These are phyloP conservation scores for Xanthostigma xanthostigma DNA, from an alignment of 2,888 invertebrate species.

Conservation along the genomic window DNA sequence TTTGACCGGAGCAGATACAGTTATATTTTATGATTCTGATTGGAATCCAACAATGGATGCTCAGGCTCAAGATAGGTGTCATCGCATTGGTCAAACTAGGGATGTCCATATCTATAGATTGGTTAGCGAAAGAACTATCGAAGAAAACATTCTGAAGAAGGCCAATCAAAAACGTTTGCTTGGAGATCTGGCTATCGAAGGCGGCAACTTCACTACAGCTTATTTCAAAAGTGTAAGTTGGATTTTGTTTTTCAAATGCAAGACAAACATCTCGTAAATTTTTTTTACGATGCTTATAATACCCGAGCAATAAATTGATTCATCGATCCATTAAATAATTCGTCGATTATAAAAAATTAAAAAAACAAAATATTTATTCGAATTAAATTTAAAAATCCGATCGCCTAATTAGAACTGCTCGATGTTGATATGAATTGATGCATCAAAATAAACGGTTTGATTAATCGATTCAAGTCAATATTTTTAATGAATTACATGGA, in stretches of 20 bases:
- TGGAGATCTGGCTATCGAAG: conserved; percentile 95
- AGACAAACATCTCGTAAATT: conserved; percentile 1
- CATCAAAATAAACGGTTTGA: no score
- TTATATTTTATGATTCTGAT: conserved; percentile 98
- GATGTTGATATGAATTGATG: no score
- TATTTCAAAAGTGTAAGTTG: conserved; percentile 71
- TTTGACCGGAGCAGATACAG: conserved; percentile 96
- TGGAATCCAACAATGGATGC: conserved; percentile 99
- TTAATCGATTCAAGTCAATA: background rate
- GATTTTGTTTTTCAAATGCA: background rate
- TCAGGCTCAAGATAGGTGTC: conserved; percentile 90
- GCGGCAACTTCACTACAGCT: conserved; percentile 95
- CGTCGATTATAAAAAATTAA: background rate
- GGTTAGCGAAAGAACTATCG: conserved; percentile 92
- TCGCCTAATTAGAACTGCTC: no score
- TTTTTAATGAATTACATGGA: background rate
- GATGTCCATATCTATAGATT: conserved; percentile 98
- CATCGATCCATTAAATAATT: conserved; percentile 8
- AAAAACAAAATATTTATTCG: background rate
- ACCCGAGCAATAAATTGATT: conserved; percentile 1
- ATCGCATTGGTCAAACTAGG: conserved; percentile 96
- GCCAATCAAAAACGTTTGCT: conserved; percentile 94
- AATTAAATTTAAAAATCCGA: background rate
- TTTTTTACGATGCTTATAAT: conserved; percentile 2
- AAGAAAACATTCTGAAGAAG: conserved; percentile 98